Evolutionary conservation across 1,140 invertebrate species (phyloP), one percentile per base, ranked within the genome.

Genomic region (Druon quercuslanigerum): DNA sequence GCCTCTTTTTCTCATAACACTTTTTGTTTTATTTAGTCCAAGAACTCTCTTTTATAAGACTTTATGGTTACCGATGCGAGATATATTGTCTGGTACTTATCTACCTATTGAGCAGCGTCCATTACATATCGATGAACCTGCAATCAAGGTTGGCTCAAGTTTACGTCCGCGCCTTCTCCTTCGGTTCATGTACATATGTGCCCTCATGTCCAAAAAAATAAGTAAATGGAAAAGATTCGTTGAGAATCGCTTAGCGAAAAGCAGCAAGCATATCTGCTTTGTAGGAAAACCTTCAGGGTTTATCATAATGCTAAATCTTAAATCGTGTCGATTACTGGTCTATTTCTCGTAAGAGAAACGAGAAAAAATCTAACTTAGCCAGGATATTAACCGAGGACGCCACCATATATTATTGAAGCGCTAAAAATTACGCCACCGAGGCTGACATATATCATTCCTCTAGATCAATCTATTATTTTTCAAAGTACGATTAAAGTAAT

Each of bases 1-100:
- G 11, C 9, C 40, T 46, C 7, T 46, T 46, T 46, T 46, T 46
- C 40, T 2, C 40, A 46, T 46, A 46, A 11, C 57, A 51, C 16
- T 50, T 71, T 40, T 33, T 2, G 11, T 20, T 72, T 20, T 51
- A 14, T 60, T 75, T 71, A 66, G 9, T 71, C 40, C 51, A 11
- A 14, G 56, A 57, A 19, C 17, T 33, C 54, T 16, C 33, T 51
- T 51, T 46, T 25, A 14, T 17, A 25, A 13, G n/a, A 76, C 75
- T 72, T 76, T 76, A 76, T 76, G 70, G 25, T 56, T 66, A 14
- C 33, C 50, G 66, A 76, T 76, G 72, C n/a, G 25, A 40, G 40
- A 76, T 75, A 20, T 70, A 75, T 1, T 75, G 40, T 33, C 54
- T 20, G 73, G 73, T 75, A 56, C 70, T 56, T 54, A 50, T 71